Evolutionary conservation across 2,113 vertebrate genomes (phyloP).

Genomic region (Scytalopus superciliaris): DNA sequence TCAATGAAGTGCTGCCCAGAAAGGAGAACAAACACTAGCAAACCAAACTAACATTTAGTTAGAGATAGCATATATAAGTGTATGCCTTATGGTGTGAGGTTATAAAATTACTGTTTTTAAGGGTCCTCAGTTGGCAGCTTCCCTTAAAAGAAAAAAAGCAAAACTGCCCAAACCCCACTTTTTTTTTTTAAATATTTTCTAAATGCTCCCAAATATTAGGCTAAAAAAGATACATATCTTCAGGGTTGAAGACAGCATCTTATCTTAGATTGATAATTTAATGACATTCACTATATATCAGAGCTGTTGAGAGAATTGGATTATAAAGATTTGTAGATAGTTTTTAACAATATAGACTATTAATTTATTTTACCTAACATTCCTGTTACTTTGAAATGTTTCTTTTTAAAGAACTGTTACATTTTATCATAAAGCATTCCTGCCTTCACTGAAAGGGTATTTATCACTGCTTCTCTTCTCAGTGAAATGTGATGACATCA

Average conservation of each 20-base stretch:
- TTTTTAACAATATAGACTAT: slow-evolving; percentile 37
- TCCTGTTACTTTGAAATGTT: slow-evolving; percentile 55
- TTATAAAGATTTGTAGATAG: slow-evolving; percentile 27
- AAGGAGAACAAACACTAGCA: background rate
- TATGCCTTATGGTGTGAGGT: background rate
- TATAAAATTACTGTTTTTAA: background rate
- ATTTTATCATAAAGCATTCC: slow-evolving; percentile 41
- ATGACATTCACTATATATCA: background rate
- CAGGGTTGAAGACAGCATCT: background rate
- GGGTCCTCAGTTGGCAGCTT: background rate
- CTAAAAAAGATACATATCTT: background rate
- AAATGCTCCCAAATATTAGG: background rate
- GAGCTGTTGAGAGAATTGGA: slow-evolving; percentile 29
- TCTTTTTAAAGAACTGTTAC: slow-evolving; percentile 35
- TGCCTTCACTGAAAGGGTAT: background rate
- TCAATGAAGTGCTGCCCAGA: background rate
- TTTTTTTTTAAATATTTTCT: background rate
- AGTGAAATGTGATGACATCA: background rate
- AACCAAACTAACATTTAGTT: background rate
- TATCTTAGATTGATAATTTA: slow-evolving; percentile 2
- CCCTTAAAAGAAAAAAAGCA: background rate
- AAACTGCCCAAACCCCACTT: background rate
- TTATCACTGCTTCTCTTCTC: slow-evolving; percentile 17
- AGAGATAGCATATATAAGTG: background rate
- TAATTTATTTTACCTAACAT: slow-evolving; percentile 55